phyloP scores from a whole-genome alignment of 2,888 invertebrate genomes.

The Epiblema foenella region DNA sequence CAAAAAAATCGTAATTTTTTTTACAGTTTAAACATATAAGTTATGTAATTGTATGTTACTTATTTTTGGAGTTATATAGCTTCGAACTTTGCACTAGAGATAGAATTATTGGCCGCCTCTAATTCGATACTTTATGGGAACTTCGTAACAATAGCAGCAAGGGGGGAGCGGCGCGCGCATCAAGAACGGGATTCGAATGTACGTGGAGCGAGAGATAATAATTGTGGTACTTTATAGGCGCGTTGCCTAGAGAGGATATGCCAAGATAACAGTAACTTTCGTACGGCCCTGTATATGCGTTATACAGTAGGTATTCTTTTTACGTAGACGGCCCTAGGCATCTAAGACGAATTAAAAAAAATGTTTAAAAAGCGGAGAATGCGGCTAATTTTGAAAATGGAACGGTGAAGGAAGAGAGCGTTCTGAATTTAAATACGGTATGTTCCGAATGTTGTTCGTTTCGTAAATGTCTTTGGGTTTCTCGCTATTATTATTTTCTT shows the following conservation, averaged over 20 bases:
- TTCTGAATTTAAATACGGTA: conserved; percentile 13
- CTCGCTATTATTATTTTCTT: neutral
- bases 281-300: conserved; percentile 70
- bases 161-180: conserved; percentile 81
- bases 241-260: conserved; percentile 85
- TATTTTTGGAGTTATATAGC: conserved; percentile 56
- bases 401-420: conserved; percentile 38
- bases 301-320: conserved; percentile 73
- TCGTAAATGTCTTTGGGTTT: neutral
- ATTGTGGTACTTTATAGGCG: conserved; percentile 76
- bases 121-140: conserved; percentile 74
- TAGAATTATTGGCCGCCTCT: conserved; percentile 72
- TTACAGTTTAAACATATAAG: conserved; percentile 55
- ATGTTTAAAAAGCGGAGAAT: conserved; percentile 47
- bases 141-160: conserved; percentile 85
- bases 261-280: conserved; percentile 86
- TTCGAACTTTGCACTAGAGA: conserved; percentile 73
- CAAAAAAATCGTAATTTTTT: conserved; percentile 76
- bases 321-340: conserved; percentile 67
- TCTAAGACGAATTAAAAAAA: conserved; percentile 65
- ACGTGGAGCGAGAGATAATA: conserved; percentile 71
- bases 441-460: neutral
- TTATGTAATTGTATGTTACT: conserved; percentile 29
- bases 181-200: conserved; percentile 72
- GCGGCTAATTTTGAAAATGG: conserved; percentile 52